Evolutionary conservation across 2,888 invertebrate genomes (phyloP).

Genomic region (Aphodius sticticus): DNA sequence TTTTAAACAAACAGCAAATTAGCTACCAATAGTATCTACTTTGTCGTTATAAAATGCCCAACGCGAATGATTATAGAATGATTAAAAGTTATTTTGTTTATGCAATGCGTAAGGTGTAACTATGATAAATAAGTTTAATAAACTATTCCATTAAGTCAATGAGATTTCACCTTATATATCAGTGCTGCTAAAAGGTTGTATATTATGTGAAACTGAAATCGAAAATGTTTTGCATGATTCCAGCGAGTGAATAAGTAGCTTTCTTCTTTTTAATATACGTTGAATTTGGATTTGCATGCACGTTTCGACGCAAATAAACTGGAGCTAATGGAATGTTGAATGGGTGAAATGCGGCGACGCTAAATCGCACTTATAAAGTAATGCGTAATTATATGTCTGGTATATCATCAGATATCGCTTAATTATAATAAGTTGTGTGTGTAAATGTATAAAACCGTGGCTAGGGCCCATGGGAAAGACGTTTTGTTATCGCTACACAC

Average conservation of each 20-base stretch:
- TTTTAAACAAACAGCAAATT: too few species aligned
- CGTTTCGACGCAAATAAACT: neutral
- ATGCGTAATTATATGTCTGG: slow-evolving; percentile 51
- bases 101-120: neutral
- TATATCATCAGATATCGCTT: slow-evolving; percentile 57
- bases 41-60: too few species aligned
- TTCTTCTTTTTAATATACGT: neutral
- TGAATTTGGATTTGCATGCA: neutral
- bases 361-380: slow-evolving; percentile 21
- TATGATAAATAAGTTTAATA: slow-evolving; percentile 4
- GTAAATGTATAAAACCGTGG: slow-evolving; percentile 53
- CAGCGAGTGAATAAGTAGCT: neutral
- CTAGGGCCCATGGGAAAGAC: slow-evolving; percentile 52
- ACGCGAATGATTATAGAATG: too few species aligned
- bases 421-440: slow-evolving; percentile 54
- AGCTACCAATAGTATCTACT: too few species aligned
- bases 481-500: slow-evolving; percentile 37
- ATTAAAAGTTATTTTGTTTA: neutral
- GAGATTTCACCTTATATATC: neutral
- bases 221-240: neutral
- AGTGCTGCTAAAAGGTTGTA: neutral
- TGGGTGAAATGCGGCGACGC: neutral
- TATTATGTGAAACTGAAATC: neutral
- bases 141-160: neutral
- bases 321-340: neutral